A percentile compares a stretch with the other conserved stretches of the same genome.
Conservation (phyloP, 37 sponge, comb jelly and placozoan species). For the Geodia barretti region DNA sequence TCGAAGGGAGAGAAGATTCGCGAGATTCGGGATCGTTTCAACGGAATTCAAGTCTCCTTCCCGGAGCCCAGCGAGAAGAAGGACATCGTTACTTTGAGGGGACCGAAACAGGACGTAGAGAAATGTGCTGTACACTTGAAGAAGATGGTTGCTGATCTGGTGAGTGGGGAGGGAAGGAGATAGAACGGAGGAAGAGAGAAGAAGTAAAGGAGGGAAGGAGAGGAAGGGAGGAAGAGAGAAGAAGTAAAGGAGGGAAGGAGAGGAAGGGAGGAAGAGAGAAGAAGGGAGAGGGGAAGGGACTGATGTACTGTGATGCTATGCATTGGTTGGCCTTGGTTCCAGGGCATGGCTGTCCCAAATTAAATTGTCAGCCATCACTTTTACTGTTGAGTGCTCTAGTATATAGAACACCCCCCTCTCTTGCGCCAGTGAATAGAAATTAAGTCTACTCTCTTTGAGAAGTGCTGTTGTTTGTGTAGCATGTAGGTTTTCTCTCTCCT, state of each 20-base stretch:
- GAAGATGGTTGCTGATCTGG: slow-evolving; percentile 69
- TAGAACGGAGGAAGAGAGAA: too few relatives aligned
- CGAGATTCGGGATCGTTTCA: slow-evolving; percentile 70
- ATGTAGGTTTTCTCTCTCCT: not conserved
- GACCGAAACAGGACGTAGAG: slow-evolving; percentile 86
- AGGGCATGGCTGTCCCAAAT: too few relatives aligned
- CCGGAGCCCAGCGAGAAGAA: slow-evolving; percentile 64
- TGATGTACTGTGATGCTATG: too few relatives aligned
- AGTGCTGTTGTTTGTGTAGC: not conserved
- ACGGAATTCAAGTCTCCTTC: slow-evolving; percentile 72
- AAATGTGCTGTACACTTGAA: slow-evolving; percentile 65
- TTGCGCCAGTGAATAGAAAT: not conserved
- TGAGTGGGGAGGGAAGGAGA: slow-evolving; percentile 30
- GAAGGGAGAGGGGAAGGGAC: too few relatives aligned
- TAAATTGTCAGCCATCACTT: too few relatives aligned
- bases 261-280: too few relatives aligned
- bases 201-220: too few relatives aligned
- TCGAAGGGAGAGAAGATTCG: slow-evolving; percentile 80
- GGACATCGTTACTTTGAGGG: slow-evolving; percentile 83
- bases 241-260: too few relatives aligned
- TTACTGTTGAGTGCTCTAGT: too few relatives aligned
- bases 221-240: too few relatives aligned
- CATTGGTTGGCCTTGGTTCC: too few relatives aligned
- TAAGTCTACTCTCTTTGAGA: not conserved
- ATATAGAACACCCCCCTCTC: not conserved